Conservation (phyloP, 2,888 invertebrate genomes). For the Dermolepida albohirtum region DNA sequence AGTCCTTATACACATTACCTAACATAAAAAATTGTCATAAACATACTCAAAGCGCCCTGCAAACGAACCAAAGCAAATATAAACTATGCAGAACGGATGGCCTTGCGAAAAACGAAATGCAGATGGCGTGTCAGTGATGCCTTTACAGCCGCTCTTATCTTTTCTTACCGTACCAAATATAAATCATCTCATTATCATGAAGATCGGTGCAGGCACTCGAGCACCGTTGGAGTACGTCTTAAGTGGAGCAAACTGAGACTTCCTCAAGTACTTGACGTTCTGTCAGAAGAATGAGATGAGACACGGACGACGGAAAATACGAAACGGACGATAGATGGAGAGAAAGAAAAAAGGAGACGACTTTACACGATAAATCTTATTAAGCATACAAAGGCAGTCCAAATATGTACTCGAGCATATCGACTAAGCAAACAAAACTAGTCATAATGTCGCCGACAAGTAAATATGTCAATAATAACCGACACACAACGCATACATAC, state of each 20-base stretch:
- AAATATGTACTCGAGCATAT: conserved; percentile 45
- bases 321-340: neutral
- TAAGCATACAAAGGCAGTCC: conserved; percentile 34
- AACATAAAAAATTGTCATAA: no score
- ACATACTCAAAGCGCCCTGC: neutral
- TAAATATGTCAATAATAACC: conserved; percentile 47
- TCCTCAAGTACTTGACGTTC: conserved; percentile 14
- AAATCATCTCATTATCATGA: conserved; percentile 24
- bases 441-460: conserved; percentile 46
- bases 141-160: neutral
- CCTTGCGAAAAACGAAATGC: no score
- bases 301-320: neutral
- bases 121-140: no score
- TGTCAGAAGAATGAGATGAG: conserved; percentile 6
- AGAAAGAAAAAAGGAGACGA: conserved; percentile 14
- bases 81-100: neutral
- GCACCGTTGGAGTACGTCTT: neutral
- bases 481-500: conserved; percentile 19
- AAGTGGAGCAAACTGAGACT: conserved; percentile 17
- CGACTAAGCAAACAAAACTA: conserved; percentile 43
- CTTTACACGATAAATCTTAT: conserved; percentile 30
- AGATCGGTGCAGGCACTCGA: conserved; percentile 9
- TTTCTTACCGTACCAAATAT: conserved; percentile 7
- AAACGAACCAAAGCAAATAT: conserved; percentile 6
- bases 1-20: no score